Evolutionary conservation across 2,888 invertebrate genomes (phyloP).

Genomic region (Papilio elwesi): DNA sequence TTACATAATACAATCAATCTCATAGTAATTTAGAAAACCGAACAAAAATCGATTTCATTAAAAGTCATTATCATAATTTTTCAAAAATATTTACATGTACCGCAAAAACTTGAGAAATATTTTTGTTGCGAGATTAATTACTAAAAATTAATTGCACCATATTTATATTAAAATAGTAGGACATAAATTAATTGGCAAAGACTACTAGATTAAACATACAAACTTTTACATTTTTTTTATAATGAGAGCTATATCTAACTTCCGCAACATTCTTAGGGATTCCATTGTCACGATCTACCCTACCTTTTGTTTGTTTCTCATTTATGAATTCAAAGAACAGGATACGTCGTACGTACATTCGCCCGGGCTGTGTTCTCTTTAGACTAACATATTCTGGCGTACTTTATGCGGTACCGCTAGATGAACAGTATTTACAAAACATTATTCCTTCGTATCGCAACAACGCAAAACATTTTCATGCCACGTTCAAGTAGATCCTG

Average conservation of each 20-base stretch:
- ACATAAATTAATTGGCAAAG: not conserved
- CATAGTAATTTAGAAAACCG: too few species aligned
- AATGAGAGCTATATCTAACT: constrained; percentile 12
- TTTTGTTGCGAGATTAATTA: too few species aligned
- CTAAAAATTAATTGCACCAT: too few species aligned
- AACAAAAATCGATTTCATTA: too few species aligned
- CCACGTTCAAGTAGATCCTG: constrained; percentile 42
- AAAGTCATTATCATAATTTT: too few species aligned
- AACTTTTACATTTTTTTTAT: constrained; percentile 17
- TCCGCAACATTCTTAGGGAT: constrained; percentile 21
- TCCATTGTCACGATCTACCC: constrained; percentile 25
- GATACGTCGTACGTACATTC: constrained; percentile 23
- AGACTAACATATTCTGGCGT: constrained; percentile 31
- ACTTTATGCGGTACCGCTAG: constrained; percentile 31
- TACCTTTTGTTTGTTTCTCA: constrained; percentile 32
- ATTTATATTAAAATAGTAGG: too few species aligned
- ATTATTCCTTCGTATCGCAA: constrained; percentile 33
- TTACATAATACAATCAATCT: constrained; percentile 3
- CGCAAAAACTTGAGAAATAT: too few species aligned
- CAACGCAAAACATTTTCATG: constrained; percentile 40
- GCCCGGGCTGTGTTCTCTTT: constrained; percentile 21
- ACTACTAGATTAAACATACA: not conserved
- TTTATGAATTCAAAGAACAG: constrained; percentile 36
- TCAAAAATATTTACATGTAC: too few species aligned
- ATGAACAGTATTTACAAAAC: constrained; percentile 38